Evolutionary conservation across 1,140 invertebrate species (phyloP).

Genomic region (Anastrepha obliqua): DNA sequence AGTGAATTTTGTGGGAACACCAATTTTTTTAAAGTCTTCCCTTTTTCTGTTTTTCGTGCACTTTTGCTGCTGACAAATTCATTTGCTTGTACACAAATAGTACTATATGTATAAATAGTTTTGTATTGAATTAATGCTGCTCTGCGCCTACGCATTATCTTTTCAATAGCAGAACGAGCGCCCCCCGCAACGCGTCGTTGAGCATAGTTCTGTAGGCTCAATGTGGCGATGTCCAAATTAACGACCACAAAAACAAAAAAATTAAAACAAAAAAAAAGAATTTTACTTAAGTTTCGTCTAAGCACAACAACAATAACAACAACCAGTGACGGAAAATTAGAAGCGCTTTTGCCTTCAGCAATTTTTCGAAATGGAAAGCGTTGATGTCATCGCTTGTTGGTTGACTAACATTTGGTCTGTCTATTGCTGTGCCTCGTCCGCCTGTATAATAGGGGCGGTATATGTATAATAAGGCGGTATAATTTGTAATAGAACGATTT

Average conservation of each 20-base stretch:
- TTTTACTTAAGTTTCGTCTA: constrained; percentile 6
- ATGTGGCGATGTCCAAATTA: constrained; percentile 4
- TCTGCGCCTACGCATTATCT: constrained; percentile 2
- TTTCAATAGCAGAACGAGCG: neutral
- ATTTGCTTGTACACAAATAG: neutral
- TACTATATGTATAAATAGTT: neutral
- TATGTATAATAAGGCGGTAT: too few species aligned
- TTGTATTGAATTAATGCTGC: neutral
- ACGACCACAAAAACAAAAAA: neutral
- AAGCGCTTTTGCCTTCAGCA: neutral
- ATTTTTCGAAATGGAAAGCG: constrained; percentile 41
- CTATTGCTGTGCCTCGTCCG: neutral
- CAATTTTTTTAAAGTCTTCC: neutral
- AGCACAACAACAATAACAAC: constrained; percentile 13
- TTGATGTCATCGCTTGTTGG: constrained; percentile 28
- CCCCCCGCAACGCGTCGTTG: neutral
- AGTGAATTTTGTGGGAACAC: too few species aligned
- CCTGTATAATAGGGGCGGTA: too few species aligned
- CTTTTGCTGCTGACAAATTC: constrained; percentile 26
- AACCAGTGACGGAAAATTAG: neutral
- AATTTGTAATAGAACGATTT: too few species aligned
- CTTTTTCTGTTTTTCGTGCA: neutral
- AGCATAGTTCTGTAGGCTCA: neutral
- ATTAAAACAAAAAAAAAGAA: neutral
- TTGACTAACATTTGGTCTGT: constrained; percentile 8